Evolutionary conservation across 2,113 vertebrate genomes (phyloP).

Genomic region (Chiloscyllium plagiosum): DNA sequence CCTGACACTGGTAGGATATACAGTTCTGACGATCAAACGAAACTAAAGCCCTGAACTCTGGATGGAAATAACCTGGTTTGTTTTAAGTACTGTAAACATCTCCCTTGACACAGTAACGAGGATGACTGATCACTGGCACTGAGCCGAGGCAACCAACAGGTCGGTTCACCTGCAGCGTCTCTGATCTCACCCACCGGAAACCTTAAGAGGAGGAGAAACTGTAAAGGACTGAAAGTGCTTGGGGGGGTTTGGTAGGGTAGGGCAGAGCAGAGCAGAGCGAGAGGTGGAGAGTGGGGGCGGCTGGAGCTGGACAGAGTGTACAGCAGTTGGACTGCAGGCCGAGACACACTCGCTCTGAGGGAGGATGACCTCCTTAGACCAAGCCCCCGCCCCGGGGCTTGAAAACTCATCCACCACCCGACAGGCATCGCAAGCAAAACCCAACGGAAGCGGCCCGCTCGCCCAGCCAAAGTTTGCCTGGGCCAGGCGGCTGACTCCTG

Average conservation of each 20-base stretch:
- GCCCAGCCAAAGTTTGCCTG: neutral
- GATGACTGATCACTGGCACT: neutral
- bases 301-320: neutral
- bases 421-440: neutral
- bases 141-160: neutral
- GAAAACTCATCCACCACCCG: neutral
- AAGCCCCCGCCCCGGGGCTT: neutral
- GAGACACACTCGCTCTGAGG: neutral
- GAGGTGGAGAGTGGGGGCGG: too few relatives aligned
- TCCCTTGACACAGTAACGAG: neutral
- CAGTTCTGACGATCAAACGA: neutral
- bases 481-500: neutral
- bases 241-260: neutral
- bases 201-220: neutral
- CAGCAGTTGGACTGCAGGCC: too few relatives aligned
- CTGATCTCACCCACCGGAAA: neutral
- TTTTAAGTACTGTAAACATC: neutral
- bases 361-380: neutral
- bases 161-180: neutral
- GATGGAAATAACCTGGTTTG: neutral
- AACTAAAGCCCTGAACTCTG: neutral
- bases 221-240: neutral
- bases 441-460: neutral
- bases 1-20: neutral
- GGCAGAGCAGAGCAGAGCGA: neutral